Percentiles rank a stretch among this genome's conserved stretches.
Evolutionary conservation across 2,888 invertebrate species (phyloP).

Genomic region (Parapristionchus giblindavisi): DNA sequence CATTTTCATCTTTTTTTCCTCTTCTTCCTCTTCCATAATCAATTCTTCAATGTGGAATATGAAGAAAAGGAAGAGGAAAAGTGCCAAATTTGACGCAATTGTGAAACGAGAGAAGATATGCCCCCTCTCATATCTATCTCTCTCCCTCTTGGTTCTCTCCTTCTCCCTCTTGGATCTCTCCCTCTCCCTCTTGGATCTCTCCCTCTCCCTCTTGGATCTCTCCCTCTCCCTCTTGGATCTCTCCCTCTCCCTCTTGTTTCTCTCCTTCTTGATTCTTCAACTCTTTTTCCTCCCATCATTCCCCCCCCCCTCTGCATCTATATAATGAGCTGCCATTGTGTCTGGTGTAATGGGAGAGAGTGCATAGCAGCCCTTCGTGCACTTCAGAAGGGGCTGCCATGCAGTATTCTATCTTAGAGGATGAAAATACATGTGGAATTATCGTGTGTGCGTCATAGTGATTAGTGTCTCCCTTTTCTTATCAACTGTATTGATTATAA

Average conservation of each 20-base stretch:
- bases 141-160: neutral
- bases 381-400: constrained; percentile 5
- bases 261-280: neutral
- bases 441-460: too few relatives aligned
- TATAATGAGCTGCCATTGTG: constrained; percentile 14
- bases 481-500: too few relatives aligned
- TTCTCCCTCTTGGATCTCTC: neutral
- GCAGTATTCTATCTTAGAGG: too few relatives aligned
- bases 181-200: neutral
- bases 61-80: too few relatives aligned
- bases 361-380: constrained; percentile 5
- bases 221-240: neutral
- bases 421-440: too few relatives aligned
- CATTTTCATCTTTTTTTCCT: too few relatives aligned
- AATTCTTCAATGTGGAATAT: too few relatives aligned
- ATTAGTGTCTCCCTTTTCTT: too few relatives aligned
- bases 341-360: constrained; percentile 6
- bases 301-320: neutral
- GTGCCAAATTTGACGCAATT: constrained; percentile 17
- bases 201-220: neutral
- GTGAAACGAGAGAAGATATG: too few relatives aligned
- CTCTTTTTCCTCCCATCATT: neutral
- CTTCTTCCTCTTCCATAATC: too few relatives aligned
- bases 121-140: neutral
- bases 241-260: neutral